phyloP scores from a whole-genome alignment of 2,113 vertebrate species.

The Cyanoliseus patagonus region DNA sequence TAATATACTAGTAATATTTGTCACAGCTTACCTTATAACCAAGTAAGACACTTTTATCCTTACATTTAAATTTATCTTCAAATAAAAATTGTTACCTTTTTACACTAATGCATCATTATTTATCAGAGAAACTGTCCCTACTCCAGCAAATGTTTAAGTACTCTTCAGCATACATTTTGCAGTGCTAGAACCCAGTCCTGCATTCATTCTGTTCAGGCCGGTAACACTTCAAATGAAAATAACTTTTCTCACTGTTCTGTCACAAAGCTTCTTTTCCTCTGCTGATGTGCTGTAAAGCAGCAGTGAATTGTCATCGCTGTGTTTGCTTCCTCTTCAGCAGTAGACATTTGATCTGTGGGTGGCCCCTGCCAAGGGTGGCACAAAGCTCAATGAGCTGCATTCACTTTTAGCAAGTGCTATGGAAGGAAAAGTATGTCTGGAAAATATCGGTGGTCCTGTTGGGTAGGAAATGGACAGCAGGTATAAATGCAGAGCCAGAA shows the following conservation, averaged over 20 bases:
- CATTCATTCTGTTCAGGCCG: fast-evolving
- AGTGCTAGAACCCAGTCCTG: background rate
- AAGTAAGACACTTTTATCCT: background rate
- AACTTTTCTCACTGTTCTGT: background rate
- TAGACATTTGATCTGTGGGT: background rate
- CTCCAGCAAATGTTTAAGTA: background rate
- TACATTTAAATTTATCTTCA: background rate
- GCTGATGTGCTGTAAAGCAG: background rate
- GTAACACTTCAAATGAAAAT: background rate
- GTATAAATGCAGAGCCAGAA: background rate
- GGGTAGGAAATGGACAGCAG: background rate
- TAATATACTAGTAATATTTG: background rate
- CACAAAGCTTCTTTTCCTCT: background rate
- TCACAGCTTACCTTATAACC: background rate
- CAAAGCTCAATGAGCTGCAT: background rate
- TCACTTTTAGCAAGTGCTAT: background rate
- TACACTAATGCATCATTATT: background rate
- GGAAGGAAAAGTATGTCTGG: background rate
- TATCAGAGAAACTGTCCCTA: background rate
- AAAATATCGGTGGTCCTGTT: background rate
- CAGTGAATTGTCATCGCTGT: background rate
- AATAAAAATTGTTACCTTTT: background rate
- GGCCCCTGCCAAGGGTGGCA: background rate
- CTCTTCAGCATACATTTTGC: fast-evolving
- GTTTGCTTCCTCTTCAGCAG: background rate